Evolutionary conservation across 2,113 vertebrate genomes (phyloP).

Genomic region (Psittacus erithacus): DNA sequence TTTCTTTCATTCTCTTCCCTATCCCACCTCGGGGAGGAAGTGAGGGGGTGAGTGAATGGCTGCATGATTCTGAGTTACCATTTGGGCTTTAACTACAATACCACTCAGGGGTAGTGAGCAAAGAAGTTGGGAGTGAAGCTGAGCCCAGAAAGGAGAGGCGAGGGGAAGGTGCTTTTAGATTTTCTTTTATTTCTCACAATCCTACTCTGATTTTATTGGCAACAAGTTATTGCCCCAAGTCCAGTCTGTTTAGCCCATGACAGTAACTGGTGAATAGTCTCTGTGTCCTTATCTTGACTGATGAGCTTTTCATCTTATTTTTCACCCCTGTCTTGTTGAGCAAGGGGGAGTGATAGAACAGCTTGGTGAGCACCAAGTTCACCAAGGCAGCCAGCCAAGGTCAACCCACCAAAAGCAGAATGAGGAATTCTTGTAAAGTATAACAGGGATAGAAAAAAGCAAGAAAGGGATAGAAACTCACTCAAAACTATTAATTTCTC

Average conservation of each 20-base stretch:
- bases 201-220: not conserved
- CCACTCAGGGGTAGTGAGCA: not conserved
- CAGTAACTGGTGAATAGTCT: not conserved
- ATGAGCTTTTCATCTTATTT: accelerated
- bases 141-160: not conserved
- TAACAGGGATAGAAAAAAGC: not conserved
- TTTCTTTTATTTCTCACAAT: accelerated
- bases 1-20: not conserved
- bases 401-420: not conserved
- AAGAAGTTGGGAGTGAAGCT: not conserved
- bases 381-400: not conserved
- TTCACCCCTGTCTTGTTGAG: not conserved
- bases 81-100: not conserved
- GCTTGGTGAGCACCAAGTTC: not conserved
- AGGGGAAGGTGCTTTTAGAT: not conserved
- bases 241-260: not conserved
- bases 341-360: not conserved
- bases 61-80: not conserved
- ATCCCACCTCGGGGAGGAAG: not conserved
- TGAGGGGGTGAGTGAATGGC: not conserved
- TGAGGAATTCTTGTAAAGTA: not conserved
- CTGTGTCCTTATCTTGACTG: not conserved
- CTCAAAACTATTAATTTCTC: not conserved
- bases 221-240: not conserved
- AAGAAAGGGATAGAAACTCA: not conserved